Conservation (phyloP, 2,113 vertebrate species). For the Petromus typicus region DNA sequence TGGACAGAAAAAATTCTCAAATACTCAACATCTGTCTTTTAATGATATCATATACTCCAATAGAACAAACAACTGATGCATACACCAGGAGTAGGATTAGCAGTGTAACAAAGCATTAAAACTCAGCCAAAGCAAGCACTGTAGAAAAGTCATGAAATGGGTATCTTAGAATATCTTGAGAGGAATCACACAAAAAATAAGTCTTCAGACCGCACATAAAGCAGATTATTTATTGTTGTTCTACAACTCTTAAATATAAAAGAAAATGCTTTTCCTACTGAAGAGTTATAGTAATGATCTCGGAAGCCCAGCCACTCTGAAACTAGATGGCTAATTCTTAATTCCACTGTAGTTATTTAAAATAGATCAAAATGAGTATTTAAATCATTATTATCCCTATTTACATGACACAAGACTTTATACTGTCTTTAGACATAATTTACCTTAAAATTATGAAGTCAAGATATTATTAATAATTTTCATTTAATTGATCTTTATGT, state of each 20-base stretch:
- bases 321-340: slow-evolving; percentile 53
- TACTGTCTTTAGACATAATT: slow-evolving; percentile 26
- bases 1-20: slow-evolving; percentile 11
- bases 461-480: slow-evolving; percentile 56
- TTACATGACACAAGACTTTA: slow-evolving; percentile 39
- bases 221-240: neutral
- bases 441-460: slow-evolving; percentile 44
- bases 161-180: neutral
- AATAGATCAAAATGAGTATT: slow-evolving; percentile 48
- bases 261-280: slow-evolving; percentile 22
- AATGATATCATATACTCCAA: slow-evolving; percentile 6
- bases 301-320: neutral
- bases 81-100: neutral
- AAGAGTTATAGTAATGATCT: slow-evolving; percentile 30
- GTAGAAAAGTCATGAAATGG: slow-evolving; percentile 17
- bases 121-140: neutral
- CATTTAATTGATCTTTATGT: neutral
- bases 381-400: slow-evolving; percentile 27
- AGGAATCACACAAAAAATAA: neutral
- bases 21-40: slow-evolving; percentile 37
- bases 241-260: slow-evolving; percentile 51
- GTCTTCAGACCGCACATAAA: neutral
- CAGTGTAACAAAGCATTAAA: slow-evolving; percentile 46
- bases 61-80: slow-evolving; percentile 10
- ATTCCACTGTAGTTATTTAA: slow-evolving; percentile 45